Base-by-base conservation (phyloP, 1,140 invertebrate species). In the Drosophila pseudoananassae region DNA sequence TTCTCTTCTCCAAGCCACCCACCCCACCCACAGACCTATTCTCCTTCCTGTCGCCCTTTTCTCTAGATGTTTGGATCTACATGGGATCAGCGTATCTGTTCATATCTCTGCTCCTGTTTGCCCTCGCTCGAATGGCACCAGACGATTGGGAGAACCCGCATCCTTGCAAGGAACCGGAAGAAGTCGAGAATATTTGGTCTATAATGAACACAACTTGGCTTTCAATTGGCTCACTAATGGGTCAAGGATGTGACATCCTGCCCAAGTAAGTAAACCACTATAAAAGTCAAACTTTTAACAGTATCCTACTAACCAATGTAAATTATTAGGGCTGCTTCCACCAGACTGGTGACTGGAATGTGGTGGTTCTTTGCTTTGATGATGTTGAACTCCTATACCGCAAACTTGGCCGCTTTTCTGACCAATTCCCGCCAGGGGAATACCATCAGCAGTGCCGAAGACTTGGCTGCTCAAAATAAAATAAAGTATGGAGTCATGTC, bases 321-420 rank as follows among this genome's bases (percentile, higher is more conserved):
- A 58, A 36, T 96, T 90, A 40, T 52, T 52, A 97, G 96, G 90
- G 96, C 96, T 6, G 94, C 96, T 38, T 97, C 96, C 0, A 97
- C 96, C 0, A 92, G 97, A 31, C 95, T 97, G 92, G 94, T 96
- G 0, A 95, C 96, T 1, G 96, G 96, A 0, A 97, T 97, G 93
- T 99, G 98, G 98, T 99, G 97, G 97, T 98, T 99, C 88, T 99
- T 99, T 90, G 96, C 97, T 0, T 93, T 99, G n/a, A 99, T 99
- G 77, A 97, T 99, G 93, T 97, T 98, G 7, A 97, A 97, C 1
- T 98, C 97, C 1, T 99, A 99, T 90, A 99, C 98, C 0, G 98
- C 98, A 8, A 98, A 99, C 92, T 93, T 99, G 66, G 98, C 98
- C 2, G 98, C 98, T 6, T 99, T 98, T 76, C 93, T 99, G 29